Conservation (phyloP, 2,888 invertebrate species). For the Falcaria lacertinaria region DNA sequence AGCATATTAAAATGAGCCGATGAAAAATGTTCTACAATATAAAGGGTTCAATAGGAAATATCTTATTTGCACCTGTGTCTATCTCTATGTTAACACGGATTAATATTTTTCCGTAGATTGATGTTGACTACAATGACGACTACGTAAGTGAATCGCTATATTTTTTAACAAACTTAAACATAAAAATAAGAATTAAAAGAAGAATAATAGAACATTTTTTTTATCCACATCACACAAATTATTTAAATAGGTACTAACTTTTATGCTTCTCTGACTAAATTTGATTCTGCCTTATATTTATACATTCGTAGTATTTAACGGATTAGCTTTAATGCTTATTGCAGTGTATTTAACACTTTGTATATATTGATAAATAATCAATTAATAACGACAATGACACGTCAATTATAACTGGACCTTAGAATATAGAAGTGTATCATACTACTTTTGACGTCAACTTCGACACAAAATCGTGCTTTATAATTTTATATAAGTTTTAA, state of each 20-base stretch:
- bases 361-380: no score
- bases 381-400: no score
- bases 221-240: no score
- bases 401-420: no score
- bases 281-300: background rate
- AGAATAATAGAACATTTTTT: background rate
- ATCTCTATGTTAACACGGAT: background rate
- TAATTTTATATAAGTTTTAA: no score
- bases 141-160: background rate
- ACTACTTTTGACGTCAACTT: no score
- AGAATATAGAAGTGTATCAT: no score
- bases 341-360: background rate
- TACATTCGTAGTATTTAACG: no score
- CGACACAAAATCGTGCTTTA: no score
- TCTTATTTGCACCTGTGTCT: background rate
- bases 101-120: background rate
- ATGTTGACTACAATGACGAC: background rate
- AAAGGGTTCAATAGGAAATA: no score
- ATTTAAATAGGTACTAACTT: background rate
- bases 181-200: background rate
- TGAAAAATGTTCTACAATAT: no score
- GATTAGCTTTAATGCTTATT: background rate
- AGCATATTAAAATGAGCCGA: no score
- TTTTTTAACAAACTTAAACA: background rate
- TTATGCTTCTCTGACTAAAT: background rate